phyloP scores from a whole-genome alignment of 1,140 invertebrate genomes.

The Carposina sasakii region DNA sequence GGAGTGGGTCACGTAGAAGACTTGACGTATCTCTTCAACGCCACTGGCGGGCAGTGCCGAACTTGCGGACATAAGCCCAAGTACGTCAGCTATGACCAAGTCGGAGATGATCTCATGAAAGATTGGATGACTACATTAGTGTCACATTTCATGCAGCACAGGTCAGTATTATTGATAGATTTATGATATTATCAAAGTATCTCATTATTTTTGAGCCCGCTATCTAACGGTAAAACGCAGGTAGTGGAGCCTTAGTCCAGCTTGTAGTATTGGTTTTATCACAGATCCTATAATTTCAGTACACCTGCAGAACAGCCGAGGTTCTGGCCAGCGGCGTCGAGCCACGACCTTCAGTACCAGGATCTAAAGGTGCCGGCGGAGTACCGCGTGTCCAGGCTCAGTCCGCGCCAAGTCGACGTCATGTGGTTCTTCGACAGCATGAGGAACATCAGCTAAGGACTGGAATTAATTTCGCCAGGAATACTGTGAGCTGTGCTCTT shows the following conservation, averaged over 20 bases:
- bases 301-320: too few relatives aligned
- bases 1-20: conserved; percentile 55
- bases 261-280: background rate
- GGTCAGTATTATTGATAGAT: too few relatives aligned
- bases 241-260: too few relatives aligned
- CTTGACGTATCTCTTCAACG: conserved; percentile 44
- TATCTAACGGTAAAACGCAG: too few relatives aligned
- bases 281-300: background rate
- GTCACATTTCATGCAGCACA: too few relatives aligned
- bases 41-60: too few relatives aligned
- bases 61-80: background rate
- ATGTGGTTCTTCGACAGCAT: conserved; percentile 1
- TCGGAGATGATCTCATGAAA: background rate
- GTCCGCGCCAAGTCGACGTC: background rate
- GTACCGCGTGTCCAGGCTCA: background rate
- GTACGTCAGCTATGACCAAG: background rate
- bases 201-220: too few relatives aligned
- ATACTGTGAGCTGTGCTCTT: too few relatives aligned
- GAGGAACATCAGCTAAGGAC: background rate
- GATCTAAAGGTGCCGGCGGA: background rate
- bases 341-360: background rate
- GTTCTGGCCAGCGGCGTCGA: background rate
- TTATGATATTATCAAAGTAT: too few relatives aligned
- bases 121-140: too few relatives aligned
- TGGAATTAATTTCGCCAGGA: too few relatives aligned